These are phyloP conservation scores for Telmatherina bonti DNA, from an alignment of 2,797 vertebrate species.

Conservation along the genomic window DNA sequence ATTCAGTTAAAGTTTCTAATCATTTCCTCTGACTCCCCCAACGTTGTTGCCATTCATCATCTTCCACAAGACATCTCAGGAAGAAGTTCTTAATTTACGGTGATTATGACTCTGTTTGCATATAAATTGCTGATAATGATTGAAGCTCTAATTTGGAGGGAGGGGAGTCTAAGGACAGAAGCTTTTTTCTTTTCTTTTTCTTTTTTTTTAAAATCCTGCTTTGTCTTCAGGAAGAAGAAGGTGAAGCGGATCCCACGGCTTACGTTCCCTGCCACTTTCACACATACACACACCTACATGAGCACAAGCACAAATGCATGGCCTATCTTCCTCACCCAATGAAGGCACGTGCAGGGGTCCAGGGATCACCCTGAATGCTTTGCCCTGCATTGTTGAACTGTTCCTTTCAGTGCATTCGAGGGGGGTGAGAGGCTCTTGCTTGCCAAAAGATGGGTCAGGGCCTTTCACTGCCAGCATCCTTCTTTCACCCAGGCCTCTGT, in stretches of 20 bases:
- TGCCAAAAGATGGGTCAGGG: conserved; percentile 83
- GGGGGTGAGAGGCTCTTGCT: conserved; percentile 69
- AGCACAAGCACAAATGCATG: conserved; percentile 46
- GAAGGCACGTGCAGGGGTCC: conserved; percentile 84
- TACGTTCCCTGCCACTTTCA: conserved; percentile 48
- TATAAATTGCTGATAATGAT: conserved; percentile 55
- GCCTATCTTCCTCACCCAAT: conserved; percentile 47
- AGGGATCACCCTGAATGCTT: conserved; percentile 84
- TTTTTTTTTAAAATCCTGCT: no score
- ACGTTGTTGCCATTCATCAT: conserved; percentile 62
- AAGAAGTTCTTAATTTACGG: conserved; percentile 57
- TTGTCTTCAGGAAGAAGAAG: conserved; percentile 37
- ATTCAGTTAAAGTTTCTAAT: conserved; percentile 48
- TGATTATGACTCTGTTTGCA: conserved; percentile 68
- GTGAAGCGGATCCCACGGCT: conserved; percentile 60
- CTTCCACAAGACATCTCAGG: conserved; percentile 37
- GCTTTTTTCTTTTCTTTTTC: not conserved
- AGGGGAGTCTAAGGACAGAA: conserved; percentile 30
- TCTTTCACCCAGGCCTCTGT: conserved; percentile 82
- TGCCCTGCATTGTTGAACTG: conserved; percentile 75
- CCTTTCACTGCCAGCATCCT: conserved; percentile 83
- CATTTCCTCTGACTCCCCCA: conserved; percentile 57
- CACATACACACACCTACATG: conserved; percentile 32
- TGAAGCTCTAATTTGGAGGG: conserved; percentile 47
- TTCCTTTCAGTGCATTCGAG: conserved; percentile 78